Evolutionary conservation across 1,140 invertebrate genomes (phyloP).

Genomic region (Drosophila bipectinata): DNA sequence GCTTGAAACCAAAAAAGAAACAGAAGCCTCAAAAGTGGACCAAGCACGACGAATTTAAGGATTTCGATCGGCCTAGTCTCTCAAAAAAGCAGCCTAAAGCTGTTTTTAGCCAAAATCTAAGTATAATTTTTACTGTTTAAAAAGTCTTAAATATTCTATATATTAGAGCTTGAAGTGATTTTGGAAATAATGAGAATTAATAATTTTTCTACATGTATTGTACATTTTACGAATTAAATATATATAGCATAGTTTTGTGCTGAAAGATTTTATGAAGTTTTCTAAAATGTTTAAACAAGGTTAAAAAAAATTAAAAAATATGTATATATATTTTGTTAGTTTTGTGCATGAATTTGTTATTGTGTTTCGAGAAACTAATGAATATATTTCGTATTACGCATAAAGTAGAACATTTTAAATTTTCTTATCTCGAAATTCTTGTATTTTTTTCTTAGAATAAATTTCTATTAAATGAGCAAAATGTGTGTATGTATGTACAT

Average conservation of each 20-base stretch:
- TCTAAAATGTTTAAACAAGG: neutral
- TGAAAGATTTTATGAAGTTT: neutral
- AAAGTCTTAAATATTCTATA: neutral
- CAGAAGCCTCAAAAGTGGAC: constrained; percentile 9
- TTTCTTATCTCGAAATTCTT: no score
- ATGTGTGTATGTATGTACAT: no score
- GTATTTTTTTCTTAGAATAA: no score
- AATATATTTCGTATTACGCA: no score
- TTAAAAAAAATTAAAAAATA: neutral
- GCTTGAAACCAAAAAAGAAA: constrained; percentile 6
- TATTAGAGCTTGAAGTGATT: neutral
- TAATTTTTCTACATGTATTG: neutral
- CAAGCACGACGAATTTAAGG: neutral
- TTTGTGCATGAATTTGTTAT: neutral
- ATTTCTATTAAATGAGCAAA: no score
- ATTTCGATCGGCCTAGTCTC: neutral
- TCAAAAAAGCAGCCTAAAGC: neutral
- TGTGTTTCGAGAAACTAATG: no score
- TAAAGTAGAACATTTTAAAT: no score
- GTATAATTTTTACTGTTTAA: neutral
- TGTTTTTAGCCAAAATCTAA: neutral
- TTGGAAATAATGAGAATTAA: neutral
- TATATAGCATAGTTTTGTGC: constrained; percentile 17
- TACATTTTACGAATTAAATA: neutral
- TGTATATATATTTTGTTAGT: neutral